Conservation (phyloP, 2,888 invertebrate genomes). For the Apoda limacodes region DNA sequence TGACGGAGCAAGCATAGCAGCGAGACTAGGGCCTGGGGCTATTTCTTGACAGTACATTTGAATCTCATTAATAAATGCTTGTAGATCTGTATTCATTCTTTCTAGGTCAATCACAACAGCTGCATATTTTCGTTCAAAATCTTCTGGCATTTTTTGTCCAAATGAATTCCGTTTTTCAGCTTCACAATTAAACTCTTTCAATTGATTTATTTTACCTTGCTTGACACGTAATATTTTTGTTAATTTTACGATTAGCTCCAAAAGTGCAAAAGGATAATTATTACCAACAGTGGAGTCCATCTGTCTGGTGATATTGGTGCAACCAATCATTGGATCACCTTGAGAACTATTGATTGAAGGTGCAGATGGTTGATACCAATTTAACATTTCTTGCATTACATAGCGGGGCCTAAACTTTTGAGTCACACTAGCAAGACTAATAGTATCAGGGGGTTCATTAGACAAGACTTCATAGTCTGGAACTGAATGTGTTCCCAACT, state of each 20-base stretch:
- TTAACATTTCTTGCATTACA: slow-evolving; percentile 68
- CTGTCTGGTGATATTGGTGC: slow-evolving; percentile 50
- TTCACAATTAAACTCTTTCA: slow-evolving; percentile 90
- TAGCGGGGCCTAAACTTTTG: slow-evolving; percentile 82
- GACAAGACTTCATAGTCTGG: slow-evolving; percentile 97
- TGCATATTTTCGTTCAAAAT: slow-evolving; percentile 93
- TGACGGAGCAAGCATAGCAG: slow-evolving; percentile 89
- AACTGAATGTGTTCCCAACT: slow-evolving; percentile 94
- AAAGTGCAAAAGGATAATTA: slow-evolving; percentile 81
- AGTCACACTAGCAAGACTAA: slow-evolving; percentile 85
- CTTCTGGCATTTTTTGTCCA: slow-evolving; percentile 81
- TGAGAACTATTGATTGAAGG: slow-evolving; percentile 52
- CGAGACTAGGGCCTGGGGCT: slow-evolving; percentile 87
- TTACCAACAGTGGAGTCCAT: slow-evolving; percentile 74
- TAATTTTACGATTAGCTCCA: slow-evolving; percentile 88
- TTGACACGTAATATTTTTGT: slow-evolving; percentile 89
- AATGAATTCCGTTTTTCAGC: slow-evolving; percentile 89
- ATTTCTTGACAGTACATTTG: slow-evolving; percentile 87
- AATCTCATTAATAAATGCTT: slow-evolving; percentile 86
- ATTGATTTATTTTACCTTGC: slow-evolving; percentile 79
- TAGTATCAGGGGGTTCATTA: slow-evolving; percentile 91
- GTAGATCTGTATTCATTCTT: slow-evolving; percentile 89
- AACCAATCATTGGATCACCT: slow-evolving; percentile 79
- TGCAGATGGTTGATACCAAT: slow-evolving; percentile 44
- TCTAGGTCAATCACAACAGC: slow-evolving; percentile 89